Conservation (phyloP, 2,888 invertebrate genomes). For the Agrotis exclamationis region DNA sequence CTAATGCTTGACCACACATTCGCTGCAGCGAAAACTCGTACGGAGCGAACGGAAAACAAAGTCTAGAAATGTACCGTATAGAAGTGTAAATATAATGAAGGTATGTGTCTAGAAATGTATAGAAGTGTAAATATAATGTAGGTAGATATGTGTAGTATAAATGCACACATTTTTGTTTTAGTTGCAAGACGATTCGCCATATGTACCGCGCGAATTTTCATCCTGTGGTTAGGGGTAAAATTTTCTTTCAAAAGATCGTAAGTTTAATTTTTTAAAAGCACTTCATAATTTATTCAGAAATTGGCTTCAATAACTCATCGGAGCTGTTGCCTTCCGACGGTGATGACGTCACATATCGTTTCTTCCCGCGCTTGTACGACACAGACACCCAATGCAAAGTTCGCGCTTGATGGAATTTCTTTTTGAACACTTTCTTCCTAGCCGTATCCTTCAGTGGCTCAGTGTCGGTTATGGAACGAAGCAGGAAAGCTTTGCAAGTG, state of each 20-base stretch:
- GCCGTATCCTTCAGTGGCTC: slow-evolving; percentile 61
- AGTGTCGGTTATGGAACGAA: slow-evolving; percentile 81
- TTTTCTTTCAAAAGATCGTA: background rate
- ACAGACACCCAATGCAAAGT: slow-evolving; percentile 84
- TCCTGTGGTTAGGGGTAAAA: no score
- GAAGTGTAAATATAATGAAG: no score
- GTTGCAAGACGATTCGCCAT: no score
- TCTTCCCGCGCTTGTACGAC: slow-evolving; percentile 70
- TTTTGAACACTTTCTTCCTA: slow-evolving; percentile 74
- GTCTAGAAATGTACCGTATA: no score
- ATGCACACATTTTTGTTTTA: no score
- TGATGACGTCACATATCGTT: slow-evolving; percentile 72
- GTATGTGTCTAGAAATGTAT: no score
- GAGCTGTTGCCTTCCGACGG: slow-evolving; percentile 81
- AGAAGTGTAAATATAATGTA: no score
- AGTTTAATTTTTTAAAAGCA: background rate
- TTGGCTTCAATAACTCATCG: slow-evolving; percentile 84
- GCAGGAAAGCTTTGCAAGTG: slow-evolving; percentile 81
- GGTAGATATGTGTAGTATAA: no score
- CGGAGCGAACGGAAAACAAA: no score
- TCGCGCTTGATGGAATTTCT: slow-evolving; percentile 73
- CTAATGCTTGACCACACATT: no score
- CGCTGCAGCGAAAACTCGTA: no score
- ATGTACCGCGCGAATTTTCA: no score
- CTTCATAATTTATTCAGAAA: slow-evolving; percentile 77